phyloP scores from a whole-genome alignment of 2,888 invertebrate species.

The Platycnemis pennipes region DNA sequence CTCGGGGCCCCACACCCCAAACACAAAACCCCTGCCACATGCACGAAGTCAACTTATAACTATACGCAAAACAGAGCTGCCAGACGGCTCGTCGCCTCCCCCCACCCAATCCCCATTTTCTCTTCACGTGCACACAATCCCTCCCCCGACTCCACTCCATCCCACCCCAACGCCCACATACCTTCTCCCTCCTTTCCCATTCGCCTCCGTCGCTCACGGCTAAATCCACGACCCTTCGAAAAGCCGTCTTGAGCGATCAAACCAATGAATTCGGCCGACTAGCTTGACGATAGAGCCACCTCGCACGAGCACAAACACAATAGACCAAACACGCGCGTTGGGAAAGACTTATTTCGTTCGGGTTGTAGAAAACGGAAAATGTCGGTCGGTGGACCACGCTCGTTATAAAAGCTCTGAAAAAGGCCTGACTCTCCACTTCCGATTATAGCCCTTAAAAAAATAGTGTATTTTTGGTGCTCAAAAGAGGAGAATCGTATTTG shows the following conservation, averaged over 20 bases:
- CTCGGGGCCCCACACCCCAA: neutral
- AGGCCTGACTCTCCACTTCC: too few relatives aligned
- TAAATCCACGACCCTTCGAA: neutral
- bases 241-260: constrained; percentile 25
- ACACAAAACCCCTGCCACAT: neutral
- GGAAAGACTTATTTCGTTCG: neutral
- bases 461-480: too few relatives aligned
- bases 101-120: neutral
- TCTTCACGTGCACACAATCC: neutral
- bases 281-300: neutral
- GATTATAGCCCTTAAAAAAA: too few relatives aligned
- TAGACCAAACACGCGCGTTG: neutral
- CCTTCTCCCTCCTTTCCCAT: neutral
- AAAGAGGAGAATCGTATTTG: too few relatives aligned
- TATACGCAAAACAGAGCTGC: constrained; percentile 1
- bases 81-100: constrained; percentile 65
- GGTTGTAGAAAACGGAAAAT: too few relatives aligned
- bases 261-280: neutral
- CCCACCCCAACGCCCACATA: neutral
- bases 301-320: neutral
- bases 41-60: neutral
- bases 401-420: too few relatives aligned
- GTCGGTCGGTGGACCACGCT: too few relatives aligned
- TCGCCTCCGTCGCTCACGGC: constrained; percentile 9
- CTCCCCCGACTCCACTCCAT: neutral